A percentile compares a stretch with the other conserved stretches of the same genome.
Evolutionary conservation across 2,113 vertebrate species (phyloP).

Genomic region (Cephalopterus ornatus): DNA sequence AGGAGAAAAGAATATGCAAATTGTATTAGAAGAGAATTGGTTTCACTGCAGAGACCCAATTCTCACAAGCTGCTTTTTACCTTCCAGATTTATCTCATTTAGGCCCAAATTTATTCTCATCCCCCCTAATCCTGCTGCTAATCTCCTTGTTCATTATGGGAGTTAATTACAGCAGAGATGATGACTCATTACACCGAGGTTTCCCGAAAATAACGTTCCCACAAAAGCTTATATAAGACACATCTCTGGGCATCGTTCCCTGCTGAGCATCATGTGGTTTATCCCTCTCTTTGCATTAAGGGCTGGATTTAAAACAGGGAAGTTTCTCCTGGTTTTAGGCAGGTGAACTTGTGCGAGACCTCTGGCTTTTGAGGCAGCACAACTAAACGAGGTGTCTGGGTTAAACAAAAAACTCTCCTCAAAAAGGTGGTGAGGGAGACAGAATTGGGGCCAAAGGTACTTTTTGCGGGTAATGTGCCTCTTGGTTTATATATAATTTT

Average conservation of each 20-base stretch:
- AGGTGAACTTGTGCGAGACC: neutral
- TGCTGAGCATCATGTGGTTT: neutral
- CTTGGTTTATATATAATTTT: fast-evolving
- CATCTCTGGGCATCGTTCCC: neutral
- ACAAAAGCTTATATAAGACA: slow-evolving; percentile 32
- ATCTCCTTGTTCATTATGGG: slow-evolving; percentile 35
- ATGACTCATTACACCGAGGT: slow-evolving; percentile 44
- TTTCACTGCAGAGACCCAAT: neutral
- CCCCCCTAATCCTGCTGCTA: slow-evolving; percentile 30
- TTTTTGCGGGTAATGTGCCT: neutral
- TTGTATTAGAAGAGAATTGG: neutral
- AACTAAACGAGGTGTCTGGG: neutral
- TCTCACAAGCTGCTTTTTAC: neutral
- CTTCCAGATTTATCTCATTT: neutral
- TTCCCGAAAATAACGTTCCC: slow-evolving; percentile 23
- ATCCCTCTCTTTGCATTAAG: neutral
- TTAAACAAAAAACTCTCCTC: fast-evolving
- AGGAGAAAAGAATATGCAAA: neutral
- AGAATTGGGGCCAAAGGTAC: too few species aligned
- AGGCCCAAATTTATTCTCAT: slow-evolving; percentile 11
- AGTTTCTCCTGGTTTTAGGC: neutral
- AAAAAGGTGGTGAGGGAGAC: neutral
- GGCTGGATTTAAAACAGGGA: neutral
- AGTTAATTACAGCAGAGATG: slow-evolving; percentile 46
- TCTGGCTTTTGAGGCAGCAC: neutral